These are phyloP conservation scores for Pterostichus madidus DNA, from an alignment of 2,888 invertebrate genomes.

Conservation along the genomic window DNA sequence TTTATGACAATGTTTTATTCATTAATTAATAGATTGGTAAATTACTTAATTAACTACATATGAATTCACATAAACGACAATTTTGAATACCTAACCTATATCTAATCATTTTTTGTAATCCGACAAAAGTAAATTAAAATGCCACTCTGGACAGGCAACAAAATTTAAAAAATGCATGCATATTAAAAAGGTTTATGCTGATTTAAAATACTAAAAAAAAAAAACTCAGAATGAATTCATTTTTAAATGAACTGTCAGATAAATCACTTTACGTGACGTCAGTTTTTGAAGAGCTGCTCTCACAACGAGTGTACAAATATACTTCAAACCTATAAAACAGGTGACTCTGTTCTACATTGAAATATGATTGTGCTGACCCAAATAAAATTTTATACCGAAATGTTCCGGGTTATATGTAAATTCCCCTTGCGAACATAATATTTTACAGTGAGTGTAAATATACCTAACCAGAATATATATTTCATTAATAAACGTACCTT, in stretches of 20 bases:
- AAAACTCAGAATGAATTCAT: constrained; percentile 21
- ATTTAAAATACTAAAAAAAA: constrained; percentile 5
- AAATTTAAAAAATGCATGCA: constrained; percentile 3
- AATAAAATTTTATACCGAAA: constrained; percentile 45
- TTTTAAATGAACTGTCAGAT: constrained; percentile 47
- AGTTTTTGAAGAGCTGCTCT: constrained; percentile 26
- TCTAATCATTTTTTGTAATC: too few relatives aligned
- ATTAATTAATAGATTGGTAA: too few relatives aligned
- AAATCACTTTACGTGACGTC: constrained; percentile 39
- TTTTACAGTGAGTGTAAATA: constrained; percentile 33
- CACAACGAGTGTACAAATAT: constrained; percentile 28
- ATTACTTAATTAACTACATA: too few relatives aligned
- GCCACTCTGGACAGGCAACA: not conserved
- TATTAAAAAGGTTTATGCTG: constrained; percentile 24
- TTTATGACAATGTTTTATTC: too few relatives aligned
- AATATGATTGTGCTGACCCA: constrained; percentile 44
- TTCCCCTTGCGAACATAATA: constrained; percentile 26
- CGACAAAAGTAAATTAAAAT: not conserved
- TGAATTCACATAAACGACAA: too few relatives aligned
- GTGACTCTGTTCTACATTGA: constrained; percentile 43
- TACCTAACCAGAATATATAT: not conserved
- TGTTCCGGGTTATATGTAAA: constrained; percentile 33
- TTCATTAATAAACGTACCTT: constrained; percentile 13
- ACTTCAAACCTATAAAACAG: constrained; percentile 40
- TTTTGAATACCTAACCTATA: too few relatives aligned